Evolutionary conservation across 2,113 vertebrate species (phyloP), one percentile per base, ranked within the genome.

Genomic region (Isichthys henryi): DNA sequence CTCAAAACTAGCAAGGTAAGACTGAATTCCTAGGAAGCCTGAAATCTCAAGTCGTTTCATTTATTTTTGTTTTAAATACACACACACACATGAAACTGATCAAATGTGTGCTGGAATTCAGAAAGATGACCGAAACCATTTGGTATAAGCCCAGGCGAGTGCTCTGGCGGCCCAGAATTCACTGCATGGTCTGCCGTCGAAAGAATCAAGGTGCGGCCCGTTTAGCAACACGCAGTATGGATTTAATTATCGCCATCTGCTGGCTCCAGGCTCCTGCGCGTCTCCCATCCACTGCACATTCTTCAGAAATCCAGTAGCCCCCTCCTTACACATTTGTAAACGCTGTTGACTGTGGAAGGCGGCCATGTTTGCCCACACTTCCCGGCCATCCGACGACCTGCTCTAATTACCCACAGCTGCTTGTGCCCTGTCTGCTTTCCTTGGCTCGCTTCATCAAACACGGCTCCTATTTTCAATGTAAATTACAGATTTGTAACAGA

Each of bases 241-340:
- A 97, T 97, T 96, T 96, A 95, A 97, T 98, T 97, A 97, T 96
- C 94, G 91, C 97, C 97, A 99, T 98, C 97, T 97, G 97, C 96
- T 90, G 92, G 92, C 94, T 96, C 96, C 94, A 93, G 95, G 95
- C 96, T 96, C 96, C 95, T 95, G 95, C 93, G 94, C 93, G 21
- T 97, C 97, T 97, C 96, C 96, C 96, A 95, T 95, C 96, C 94
- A 93, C 95, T 96, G 96, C 96, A 96, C 97, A 96, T 98, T 98
- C 97, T 98, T 98, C 97, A 97, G 96, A 97, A 97, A 97, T 97
- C 97, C 97, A 96, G 98, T 97, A 98, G 98, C 98, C 97, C 97
- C 97, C 97, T 97, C 97, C 96, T 97, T 95, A 96, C 96, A 97
- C 97, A 97, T 98, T 99, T 98, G 97, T 97, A 97, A 97, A 98